phyloP scores from a whole-genome alignment of 2,113 vertebrate species.

The Maylandia zebra region DNA sequence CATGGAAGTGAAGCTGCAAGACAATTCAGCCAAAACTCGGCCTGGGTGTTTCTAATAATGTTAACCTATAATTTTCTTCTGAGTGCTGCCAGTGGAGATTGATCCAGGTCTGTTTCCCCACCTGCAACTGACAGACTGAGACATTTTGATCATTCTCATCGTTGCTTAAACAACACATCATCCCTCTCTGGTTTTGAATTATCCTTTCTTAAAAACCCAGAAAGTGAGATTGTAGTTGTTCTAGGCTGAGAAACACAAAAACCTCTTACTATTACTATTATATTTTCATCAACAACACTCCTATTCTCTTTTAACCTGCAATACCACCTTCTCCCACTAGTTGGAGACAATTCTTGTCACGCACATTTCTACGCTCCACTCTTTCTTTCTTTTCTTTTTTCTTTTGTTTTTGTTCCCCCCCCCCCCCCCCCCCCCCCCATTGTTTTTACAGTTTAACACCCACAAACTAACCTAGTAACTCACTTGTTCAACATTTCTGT shows the following conservation, averaged over 20 bases:
- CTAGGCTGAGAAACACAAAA: background rate
- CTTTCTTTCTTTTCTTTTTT: background rate
- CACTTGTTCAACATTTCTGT: too few relatives aligned
- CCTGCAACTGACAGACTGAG: background rate
- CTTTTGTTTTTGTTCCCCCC: rapidly evolving
- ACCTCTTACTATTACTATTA: background rate
- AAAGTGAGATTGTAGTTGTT: background rate
- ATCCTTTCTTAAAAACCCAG: background rate
- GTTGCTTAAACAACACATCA: background rate
- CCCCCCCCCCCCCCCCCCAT: too few relatives aligned
- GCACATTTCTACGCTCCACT: background rate
- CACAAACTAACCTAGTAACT: too few relatives aligned
- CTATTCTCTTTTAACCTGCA: background rate
- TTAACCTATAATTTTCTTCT: background rate
- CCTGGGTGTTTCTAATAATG: background rate
- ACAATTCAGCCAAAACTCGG: background rate
- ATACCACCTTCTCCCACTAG: background rate
- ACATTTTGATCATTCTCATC: background rate
- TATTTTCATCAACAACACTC: background rate
- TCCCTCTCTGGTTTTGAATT: background rate
- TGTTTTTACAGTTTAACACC: too few relatives aligned
- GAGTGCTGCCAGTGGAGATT: background rate
- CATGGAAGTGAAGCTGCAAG: background rate
- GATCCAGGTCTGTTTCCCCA: background rate
- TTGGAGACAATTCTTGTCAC: background rate